These are phyloP conservation scores for Carabus problematicus DNA, from an alignment of 2,888 invertebrate genomes.

Conservation along the genomic window DNA sequence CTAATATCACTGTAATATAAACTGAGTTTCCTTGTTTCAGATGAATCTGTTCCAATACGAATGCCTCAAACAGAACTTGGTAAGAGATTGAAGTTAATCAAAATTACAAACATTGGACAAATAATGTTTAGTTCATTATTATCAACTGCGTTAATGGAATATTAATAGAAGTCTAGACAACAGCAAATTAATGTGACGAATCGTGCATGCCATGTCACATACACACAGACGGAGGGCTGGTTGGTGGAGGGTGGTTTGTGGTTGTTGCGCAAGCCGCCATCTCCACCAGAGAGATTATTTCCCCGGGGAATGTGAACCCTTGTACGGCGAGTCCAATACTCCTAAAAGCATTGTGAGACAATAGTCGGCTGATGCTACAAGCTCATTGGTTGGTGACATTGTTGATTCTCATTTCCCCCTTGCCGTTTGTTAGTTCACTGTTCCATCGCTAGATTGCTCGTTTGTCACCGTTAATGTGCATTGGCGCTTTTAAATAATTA, in stretches of 20 bases:
- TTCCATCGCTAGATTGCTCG: slow-evolving; percentile 3
- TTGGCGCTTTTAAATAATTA: slow-evolving; percentile 12
- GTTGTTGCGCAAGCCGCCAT: slow-evolving; percentile 14
- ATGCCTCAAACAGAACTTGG: neutral
- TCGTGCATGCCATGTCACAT: slow-evolving; percentile 14
- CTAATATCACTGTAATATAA: too few relatives aligned
- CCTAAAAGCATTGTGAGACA: neutral
- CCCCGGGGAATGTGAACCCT: too few relatives aligned
- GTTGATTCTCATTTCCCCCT: neutral
- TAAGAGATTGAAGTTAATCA: slow-evolving; percentile 5
- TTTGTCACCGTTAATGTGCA: neutral
- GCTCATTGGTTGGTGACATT: neutral
- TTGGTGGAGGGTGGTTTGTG: too few relatives aligned
- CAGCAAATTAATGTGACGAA: slow-evolving; percentile 26
- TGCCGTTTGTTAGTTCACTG: neutral
- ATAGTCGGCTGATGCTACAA: neutral
- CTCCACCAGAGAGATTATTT: neutral
- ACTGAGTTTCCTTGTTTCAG: too few relatives aligned
- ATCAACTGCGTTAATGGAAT: slow-evolving; percentile 25
- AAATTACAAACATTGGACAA: neutral
- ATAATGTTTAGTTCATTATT: too few relatives aligned
- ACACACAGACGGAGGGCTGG: neutral
- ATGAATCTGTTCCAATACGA: neutral
- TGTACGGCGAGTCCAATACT: too few relatives aligned
- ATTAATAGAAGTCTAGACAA: slow-evolving; percentile 26